A percentile compares a stretch with the other conserved stretches of the same genome.
These are phyloP conservation scores for Macropis europaea DNA, from an alignment of 2,888 invertebrate species.

Conservation along the genomic window DNA sequence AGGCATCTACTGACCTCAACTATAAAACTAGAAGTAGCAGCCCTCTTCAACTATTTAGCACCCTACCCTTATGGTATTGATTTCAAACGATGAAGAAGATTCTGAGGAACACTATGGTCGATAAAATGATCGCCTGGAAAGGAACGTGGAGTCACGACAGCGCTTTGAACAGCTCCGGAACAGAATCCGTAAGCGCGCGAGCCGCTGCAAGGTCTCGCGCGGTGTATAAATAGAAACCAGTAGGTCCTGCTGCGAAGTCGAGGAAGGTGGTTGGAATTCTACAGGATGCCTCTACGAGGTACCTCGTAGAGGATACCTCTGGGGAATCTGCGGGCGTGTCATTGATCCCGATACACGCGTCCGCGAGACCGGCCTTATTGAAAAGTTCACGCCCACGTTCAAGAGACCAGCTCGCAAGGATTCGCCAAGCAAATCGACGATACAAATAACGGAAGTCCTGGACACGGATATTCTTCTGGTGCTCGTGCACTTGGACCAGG, in stretches of 20 bases:
- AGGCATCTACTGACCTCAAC: no score
- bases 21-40: no score
- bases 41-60: no score
- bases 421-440: slow-evolving; percentile 4
- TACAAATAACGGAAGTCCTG: slow-evolving; percentile 14
- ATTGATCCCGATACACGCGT: slow-evolving; percentile 71
- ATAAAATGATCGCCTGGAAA: background rate
- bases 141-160: slow-evolving; percentile 13
- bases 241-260: slow-evolving; percentile 74
- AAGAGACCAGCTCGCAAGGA: slow-evolving; percentile 3
- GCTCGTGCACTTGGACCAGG: background rate
- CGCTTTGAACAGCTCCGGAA: slow-evolving; percentile 35
- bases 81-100: background rate
- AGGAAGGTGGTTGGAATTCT: slow-evolving; percentile 75
- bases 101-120: no score
- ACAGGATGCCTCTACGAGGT: slow-evolving; percentile 69
- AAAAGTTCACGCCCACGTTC: slow-evolving; percentile 64
- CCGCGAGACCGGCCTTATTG: slow-evolving; percentile 57
- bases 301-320: slow-evolving; percentile 64
- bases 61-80: no score
- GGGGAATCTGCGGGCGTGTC: slow-evolving; percentile 70
- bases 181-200: slow-evolving; percentile 50
- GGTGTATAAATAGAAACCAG: slow-evolving; percentile 77
- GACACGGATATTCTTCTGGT: no score
- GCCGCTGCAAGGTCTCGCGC: slow-evolving; percentile 66